Percentiles rank a stretch among this genome's conserved stretches.
Evolutionary conservation across 2,797 vertebrate genomes (phyloP).

Genomic region (Pristis pectinata): DNA sequence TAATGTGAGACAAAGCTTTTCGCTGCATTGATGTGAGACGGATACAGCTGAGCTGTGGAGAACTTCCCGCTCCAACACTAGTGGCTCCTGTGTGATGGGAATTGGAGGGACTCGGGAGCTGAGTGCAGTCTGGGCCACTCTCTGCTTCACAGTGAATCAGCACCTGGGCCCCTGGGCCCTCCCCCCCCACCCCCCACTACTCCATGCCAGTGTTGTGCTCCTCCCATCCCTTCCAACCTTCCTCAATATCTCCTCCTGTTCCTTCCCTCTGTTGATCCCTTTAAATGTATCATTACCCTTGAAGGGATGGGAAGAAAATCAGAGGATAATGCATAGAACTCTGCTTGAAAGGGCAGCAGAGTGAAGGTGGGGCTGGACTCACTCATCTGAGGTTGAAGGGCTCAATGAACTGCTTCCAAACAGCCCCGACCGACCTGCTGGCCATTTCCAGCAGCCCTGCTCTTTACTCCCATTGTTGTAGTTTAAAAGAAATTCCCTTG

Average conservation of each 20-base stretch:
- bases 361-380: no score
- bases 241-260: not conserved
- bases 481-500: no score
- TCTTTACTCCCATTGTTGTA: no score
- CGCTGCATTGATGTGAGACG: not conserved
- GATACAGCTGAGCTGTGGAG: not conserved
- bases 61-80: not conserved
- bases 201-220: no score
- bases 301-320: not conserved
- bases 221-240: not conserved
- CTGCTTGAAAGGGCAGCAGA: no score
- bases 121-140: not conserved
- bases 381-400: no score
- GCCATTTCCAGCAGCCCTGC: no score
- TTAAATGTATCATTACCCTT: not conserved
- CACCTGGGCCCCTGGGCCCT: no score
- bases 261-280: not conserved
- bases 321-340: no score
- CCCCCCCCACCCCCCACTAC: no score
- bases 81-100: not conserved
- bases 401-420: no score
- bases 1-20: constrained; percentile 4
- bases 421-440: no score
- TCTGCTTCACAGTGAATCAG: not conserved
- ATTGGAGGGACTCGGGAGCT: not conserved